phyloP scores from a whole-genome alignment of 2,113 vertebrate species.

The Prolemur simus region DNA sequence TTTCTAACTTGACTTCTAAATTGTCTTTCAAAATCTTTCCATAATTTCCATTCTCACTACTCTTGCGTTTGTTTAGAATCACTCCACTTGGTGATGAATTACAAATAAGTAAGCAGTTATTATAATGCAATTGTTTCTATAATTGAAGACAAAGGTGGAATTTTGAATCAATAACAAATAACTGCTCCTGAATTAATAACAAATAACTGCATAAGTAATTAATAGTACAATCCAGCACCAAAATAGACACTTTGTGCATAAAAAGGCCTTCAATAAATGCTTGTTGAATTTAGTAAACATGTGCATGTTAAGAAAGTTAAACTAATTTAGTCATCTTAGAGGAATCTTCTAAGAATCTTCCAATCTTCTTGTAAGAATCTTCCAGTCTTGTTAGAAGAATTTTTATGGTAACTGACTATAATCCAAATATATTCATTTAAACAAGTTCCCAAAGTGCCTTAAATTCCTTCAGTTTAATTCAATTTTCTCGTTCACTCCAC shows the following conservation, averaged over 20 bases:
- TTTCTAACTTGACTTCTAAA: not conserved
- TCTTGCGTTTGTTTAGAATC: not conserved
- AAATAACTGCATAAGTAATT: slow-evolving; percentile 16
- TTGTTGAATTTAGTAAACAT: not conserved
- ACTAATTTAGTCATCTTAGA: not conserved
- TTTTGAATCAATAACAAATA: slow-evolving; percentile 22
- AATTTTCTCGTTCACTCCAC: not conserved
- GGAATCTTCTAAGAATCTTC: not conserved
- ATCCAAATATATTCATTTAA: not conserved
- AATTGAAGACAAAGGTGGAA: not conserved
- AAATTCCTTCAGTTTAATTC: not conserved
- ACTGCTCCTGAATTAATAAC: not conserved
- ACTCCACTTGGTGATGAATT: not conserved
- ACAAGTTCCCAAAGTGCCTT: not conserved
- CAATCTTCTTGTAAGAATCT: too few relatives aligned
- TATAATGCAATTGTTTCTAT: not conserved
- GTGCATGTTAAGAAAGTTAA: not conserved
- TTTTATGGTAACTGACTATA: not conserved
- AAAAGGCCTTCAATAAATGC: not conserved
- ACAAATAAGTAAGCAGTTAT: not conserved
- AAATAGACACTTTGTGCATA: not conserved
- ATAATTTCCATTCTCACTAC: not conserved
- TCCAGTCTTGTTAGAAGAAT: not conserved
- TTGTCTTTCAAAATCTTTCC: not conserved
- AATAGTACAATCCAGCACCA: not conserved